Conservation (phyloP, 2,797 vertebrate genomes). For the Anolis apletophallus region DNA sequence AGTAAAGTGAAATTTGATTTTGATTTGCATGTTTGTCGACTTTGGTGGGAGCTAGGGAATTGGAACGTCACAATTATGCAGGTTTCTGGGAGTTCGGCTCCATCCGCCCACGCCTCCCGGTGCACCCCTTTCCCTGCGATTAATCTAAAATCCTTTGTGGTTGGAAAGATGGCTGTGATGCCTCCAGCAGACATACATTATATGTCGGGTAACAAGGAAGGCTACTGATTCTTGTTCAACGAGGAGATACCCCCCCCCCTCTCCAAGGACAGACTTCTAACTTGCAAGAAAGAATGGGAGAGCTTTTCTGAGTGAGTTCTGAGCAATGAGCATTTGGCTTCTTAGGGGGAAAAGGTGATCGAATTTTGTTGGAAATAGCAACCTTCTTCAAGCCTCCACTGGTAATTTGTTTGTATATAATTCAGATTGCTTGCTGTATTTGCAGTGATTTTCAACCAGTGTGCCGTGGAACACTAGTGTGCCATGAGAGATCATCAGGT, state of each 20-base stretch:
- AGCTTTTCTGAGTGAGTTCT: not conserved
- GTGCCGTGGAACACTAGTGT: too few species aligned
- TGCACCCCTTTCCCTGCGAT: not conserved
- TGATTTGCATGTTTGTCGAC: not conserved
- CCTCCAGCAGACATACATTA: conserved; percentile 57
- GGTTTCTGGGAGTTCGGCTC: not conserved
- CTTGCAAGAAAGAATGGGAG: not conserved
- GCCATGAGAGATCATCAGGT: too few species aligned
- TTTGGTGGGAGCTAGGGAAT: not conserved
- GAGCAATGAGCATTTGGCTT: not conserved
- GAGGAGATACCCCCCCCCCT: not conserved
- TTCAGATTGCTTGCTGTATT: too few species aligned
- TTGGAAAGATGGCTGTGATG: conserved; percentile 57
- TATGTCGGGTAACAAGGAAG: not conserved
- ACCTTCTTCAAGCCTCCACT: too few species aligned
- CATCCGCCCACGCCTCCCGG: not conserved
- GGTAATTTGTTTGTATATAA: too few species aligned
- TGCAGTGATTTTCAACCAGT: too few species aligned
- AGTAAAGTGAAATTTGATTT: not conserved
- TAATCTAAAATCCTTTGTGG: not conserved
- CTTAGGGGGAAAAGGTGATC: not conserved
- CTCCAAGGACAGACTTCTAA: not conserved
- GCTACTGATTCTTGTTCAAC: not conserved
- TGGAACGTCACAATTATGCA: not conserved
- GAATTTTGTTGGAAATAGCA: not conserved